Evolutionary conservation across 2,888 invertebrate genomes (phyloP), one percentile per base, ranked within the genome.

Genomic region (Drosophila longiperda): DNA sequence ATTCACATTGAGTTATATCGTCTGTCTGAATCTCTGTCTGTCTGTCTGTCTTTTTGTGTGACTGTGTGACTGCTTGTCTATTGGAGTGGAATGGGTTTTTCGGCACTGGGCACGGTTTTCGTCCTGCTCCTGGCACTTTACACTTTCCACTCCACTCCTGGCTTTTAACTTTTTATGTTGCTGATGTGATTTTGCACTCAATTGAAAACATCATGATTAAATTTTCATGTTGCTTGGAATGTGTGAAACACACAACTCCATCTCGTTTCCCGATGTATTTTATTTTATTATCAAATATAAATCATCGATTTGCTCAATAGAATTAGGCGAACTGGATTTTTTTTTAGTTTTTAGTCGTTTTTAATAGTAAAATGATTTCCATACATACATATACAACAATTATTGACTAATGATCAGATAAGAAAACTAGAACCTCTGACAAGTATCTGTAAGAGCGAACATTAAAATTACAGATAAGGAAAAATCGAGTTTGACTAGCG

Each of bases 111-210:
- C 38, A 26, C n/a, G 36, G 23, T 36, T 17, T 36, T 26, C 12
- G 15, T 50, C 45, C 49, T 48, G 42, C 42, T n/a, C 42, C 48
- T 49, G 73, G 61, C 78, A 78, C 78, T 83, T 80, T 76, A 68
- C 81, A 78, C 78, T 68, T 58, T 73, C 17, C 52, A 55, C 61
- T 33, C 52, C 64, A 52, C 42, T 59, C 29, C 42, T 6, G 61
- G 45, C 55, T 69, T 69, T 69, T 49, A 66, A 66, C 66, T 65
- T 73, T 86, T 74, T 73, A 71, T 80, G 74, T 52, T 71, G 73
- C 64, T 78, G 86, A 89, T 90, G 90, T 90, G 92, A 92, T 92
- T 91, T 92, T 88, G 91, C 92, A 92, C 91, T 91, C 91, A 90
- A 91, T 91, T 89, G 86, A 79, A 89, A 86, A 83, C 84, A 87